Percentiles rank a stretch among this genome's conserved stretches.
Conservation (phyloP, 1,140 invertebrate genomes). For the Hyphantria cunea region DNA sequence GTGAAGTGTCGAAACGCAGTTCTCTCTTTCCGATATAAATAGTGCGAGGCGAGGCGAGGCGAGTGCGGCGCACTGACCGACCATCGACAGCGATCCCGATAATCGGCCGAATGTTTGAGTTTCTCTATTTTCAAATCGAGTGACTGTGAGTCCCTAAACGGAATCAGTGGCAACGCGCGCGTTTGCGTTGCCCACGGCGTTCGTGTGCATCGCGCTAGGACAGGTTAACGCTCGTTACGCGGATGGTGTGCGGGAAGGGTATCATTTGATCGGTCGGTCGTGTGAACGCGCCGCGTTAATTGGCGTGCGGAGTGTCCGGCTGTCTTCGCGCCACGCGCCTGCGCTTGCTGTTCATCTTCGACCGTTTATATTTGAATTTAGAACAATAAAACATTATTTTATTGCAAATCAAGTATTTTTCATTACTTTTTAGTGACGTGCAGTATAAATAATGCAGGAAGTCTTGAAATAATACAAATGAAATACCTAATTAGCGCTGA, state of each 20-base stretch:
- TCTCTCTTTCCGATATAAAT: constrained; percentile 75
- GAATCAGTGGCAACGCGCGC: constrained; percentile 42
- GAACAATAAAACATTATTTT: constrained; percentile 53
- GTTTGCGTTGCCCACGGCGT: constrained; percentile 48
- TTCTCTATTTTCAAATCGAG: constrained; percentile 78
- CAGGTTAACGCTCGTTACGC: constrained; percentile 40
- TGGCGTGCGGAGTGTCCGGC: constrained; percentile 65
- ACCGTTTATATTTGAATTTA: constrained; percentile 55
- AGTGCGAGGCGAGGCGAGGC: constrained; percentile 65
- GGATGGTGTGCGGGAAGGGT: constrained; percentile 44
- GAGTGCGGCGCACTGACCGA: constrained; percentile 68
- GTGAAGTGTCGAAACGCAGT: constrained; percentile 67
- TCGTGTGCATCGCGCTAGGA: constrained; percentile 30
- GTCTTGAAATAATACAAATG: constrained; percentile 18
- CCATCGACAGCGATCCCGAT: constrained; percentile 77
- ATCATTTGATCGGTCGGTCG: constrained; percentile 42
- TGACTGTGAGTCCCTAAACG: constrained; percentile 49
- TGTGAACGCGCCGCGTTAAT: constrained; percentile 73
- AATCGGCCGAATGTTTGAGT: constrained; percentile 74
- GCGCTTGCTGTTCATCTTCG: constrained; percentile 46
- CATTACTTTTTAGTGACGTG: constrained; percentile 33
- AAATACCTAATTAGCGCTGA: constrained; percentile 14
- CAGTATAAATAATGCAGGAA: constrained; percentile 20
- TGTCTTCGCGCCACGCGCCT: constrained; percentile 70
- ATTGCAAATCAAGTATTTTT: constrained; percentile 40